Percentiles rank a stretch among this genome's conserved stretches.
phyloP scores from a whole-genome alignment of 2,113 vertebrate genomes.

The Planiliza haematocheilus region DNA sequence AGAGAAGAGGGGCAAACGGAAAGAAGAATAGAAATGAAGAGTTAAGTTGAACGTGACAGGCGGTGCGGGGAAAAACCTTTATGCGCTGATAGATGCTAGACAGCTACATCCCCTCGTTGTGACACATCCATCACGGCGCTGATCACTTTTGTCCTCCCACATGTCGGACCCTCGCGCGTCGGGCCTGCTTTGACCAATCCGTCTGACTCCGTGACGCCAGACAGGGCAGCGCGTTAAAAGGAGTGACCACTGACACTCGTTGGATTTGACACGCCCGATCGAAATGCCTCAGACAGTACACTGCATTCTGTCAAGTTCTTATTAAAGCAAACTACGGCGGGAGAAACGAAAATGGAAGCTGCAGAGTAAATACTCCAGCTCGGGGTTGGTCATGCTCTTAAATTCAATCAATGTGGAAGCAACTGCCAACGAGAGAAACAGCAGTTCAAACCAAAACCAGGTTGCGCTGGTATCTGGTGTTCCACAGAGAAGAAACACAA shows the following conservation, averaged over 20 bases:
- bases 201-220: conserved; percentile 44
- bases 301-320: conserved; percentile 66
- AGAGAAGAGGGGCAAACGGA: conserved; percentile 30
- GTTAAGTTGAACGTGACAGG: conserved; percentile 63
- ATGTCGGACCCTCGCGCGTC: conserved; percentile 41
- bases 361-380: conserved; percentile 64
- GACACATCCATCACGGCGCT: conserved; percentile 68
- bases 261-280: conserved; percentile 45
- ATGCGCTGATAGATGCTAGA: conserved; percentile 62
- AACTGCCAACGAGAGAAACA: conserved; percentile 75
- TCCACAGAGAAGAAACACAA: conserved; percentile 72
- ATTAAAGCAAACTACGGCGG: conserved; percentile 71
- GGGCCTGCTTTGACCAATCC: conserved; percentile 49
- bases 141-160: conserved; percentile 64
- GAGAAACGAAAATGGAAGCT: conserved; percentile 53
- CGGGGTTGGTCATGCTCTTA: conserved; percentile 61
- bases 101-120: conserved; percentile 63
- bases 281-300: conserved; percentile 46
- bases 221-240: conserved; percentile 27
- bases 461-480: conserved; percentile 69
- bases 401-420: conserved; percentile 70
- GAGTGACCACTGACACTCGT: conserved; percentile 53
- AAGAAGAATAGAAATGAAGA: conserved; percentile 51
- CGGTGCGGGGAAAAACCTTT: conserved; percentile 56
- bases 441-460: conserved; percentile 74